Evolutionary conservation across 2,113 vertebrate genomes (phyloP), one percentile per base, ranked within the genome.

Genomic region (Cariama cristata): DNA sequence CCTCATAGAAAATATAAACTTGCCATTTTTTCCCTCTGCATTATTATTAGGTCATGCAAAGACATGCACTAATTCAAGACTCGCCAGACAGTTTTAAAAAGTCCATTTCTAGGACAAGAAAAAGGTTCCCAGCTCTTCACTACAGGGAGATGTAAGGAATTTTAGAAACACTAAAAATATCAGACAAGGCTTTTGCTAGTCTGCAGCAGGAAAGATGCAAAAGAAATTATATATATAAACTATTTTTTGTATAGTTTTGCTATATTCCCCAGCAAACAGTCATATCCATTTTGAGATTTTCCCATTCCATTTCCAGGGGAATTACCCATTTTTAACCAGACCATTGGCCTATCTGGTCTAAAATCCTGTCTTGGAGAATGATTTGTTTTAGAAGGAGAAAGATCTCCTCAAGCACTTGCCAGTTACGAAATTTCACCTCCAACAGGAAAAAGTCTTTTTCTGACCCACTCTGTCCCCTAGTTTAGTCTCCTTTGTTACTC

Each of bases 21-120:
- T 81, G 10, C 4, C 4, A 8, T 73, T 77, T 90, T 80, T 66
- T 1, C 16, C 22, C 38, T 72, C 49, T 42, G 13, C 0, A 0
- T 59, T 91, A 27, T 63, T 79, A 17, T 67, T 49, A 67, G 42
- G 19, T 55, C 11, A 49, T 32, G 33, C 40, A 83, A 83, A 83
- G 58, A 19, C 35, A 33, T 4, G 15, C 45, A 24, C 16, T 77
- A 50, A 67, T 20, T 18, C 11, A 75, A 67, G 56, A 75, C 22
- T 3, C 3, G 7, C 3, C 8, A 50, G 47, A 59, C 23, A 62
- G 14, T 32, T 63, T 67, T 79, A 58, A 47, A 88, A 92, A 92
- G 40, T 47, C 28, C 2, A 8, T 75, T 72, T 88, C n/a, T 67
- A 47, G n/a, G 38, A 82, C 28, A 79, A 71, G 19, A 55, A 75